phyloP scores from a whole-genome alignment of 2,113 vertebrate species.

The Lepisosteus oculatus region DNA sequence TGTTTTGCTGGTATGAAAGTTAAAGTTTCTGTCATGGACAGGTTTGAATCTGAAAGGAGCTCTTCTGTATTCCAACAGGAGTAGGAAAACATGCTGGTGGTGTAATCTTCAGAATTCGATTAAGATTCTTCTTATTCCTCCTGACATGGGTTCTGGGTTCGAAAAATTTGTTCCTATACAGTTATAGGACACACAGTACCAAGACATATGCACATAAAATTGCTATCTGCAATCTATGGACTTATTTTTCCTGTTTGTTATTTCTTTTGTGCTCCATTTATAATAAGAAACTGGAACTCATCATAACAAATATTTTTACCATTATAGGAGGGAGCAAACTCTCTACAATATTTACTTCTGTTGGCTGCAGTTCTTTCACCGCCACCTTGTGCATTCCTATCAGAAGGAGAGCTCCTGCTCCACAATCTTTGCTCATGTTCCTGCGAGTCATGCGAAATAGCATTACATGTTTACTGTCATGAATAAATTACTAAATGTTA shows the following conservation, averaged over 20 bases:
- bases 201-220: constrained; percentile 27
- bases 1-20: no score
- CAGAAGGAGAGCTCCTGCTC: no score
- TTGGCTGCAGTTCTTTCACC: no score
- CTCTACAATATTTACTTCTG: neutral
- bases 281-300: no score
- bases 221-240: constrained; percentile 34
- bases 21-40: no score
- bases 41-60: neutral
- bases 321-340: neutral
- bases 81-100: constrained; percentile 43
- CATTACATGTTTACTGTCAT: neutral
- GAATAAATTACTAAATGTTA: neutral
- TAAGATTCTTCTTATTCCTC: constrained; percentile 29
- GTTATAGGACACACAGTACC: constrained; percentile 12
- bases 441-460: neutral
- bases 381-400: no score
- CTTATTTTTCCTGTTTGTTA: constrained; percentile 31
- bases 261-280: constrained; percentile 20
- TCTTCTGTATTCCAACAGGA: constrained; percentile 35
- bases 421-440: neutral
- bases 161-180: constrained; percentile 28
- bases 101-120: constrained; percentile 53
- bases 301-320: no score
- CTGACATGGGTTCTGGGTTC: constrained; percentile 27